phyloP scores from a whole-genome alignment of 2,888 invertebrate species.

The Agrilus biguttatus region DNA sequence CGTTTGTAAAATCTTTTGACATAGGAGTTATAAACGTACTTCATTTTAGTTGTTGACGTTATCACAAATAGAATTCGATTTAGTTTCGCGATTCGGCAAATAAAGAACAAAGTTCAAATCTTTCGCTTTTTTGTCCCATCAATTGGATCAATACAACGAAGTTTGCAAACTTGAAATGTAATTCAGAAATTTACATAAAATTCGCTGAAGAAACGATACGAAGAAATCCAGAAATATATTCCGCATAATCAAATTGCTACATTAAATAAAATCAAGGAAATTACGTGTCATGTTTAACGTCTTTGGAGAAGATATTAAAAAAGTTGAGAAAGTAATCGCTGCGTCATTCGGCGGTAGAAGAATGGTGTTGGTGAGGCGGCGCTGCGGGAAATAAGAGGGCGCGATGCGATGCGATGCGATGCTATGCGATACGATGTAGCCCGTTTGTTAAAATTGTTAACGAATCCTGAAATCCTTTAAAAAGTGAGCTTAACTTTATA shows the following conservation, averaged over 20 bases:
- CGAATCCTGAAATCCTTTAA: slow-evolving; percentile 32
- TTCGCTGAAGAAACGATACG: background rate
- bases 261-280: slow-evolving; percentile 26
- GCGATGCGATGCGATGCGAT: slow-evolving; percentile 16
- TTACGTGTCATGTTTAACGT: slow-evolving; percentile 26
- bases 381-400: slow-evolving; percentile 14
- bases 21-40: too few species aligned
- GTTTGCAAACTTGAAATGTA: too few species aligned
- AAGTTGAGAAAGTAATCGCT: slow-evolving; percentile 29
- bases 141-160: too few species aligned
- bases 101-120: too few species aligned
- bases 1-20: too few species aligned
- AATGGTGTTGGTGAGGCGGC: slow-evolving; percentile 2
- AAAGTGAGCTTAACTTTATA: slow-evolving; percentile 29
- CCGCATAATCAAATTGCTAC: slow-evolving; percentile 16
- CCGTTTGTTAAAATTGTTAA: slow-evolving; percentile 33
- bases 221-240: slow-evolving; percentile 9
- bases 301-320: slow-evolving; percentile 28
- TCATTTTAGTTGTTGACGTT: too few species aligned
- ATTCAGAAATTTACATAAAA: too few species aligned
- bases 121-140: too few species aligned
- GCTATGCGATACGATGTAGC: slow-evolving; percentile 18
- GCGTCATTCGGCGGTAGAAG: slow-evolving; percentile 13
- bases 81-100: too few species aligned
- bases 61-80: too few species aligned